Conservation (phyloP, 2,888 invertebrate species). For the Omphaloscelis lunosa region DNA sequence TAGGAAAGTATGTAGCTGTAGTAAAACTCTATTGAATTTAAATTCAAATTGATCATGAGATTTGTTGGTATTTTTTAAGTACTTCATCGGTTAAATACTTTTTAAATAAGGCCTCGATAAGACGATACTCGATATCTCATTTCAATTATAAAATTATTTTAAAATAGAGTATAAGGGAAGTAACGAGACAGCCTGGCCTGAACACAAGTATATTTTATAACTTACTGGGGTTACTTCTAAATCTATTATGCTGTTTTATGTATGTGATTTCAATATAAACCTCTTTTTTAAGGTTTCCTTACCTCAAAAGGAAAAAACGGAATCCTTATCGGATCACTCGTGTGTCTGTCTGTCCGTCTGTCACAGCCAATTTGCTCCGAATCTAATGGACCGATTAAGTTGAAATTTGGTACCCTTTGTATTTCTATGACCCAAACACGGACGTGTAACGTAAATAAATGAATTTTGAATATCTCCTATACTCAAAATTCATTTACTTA, state of each 20-base stretch:
- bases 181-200: background rate
- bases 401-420: too few relatives aligned
- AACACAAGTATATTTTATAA: background rate
- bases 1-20: background rate
- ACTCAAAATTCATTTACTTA: too few relatives aligned
- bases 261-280: background rate
- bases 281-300: too few relatives aligned
- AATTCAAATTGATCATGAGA: background rate
- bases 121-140: background rate
- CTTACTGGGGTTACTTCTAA: background rate
- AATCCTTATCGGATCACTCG: too few relatives aligned
- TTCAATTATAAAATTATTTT: background rate
- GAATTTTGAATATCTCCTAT: too few relatives aligned
- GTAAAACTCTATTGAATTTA: background rate
- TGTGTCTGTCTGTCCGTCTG: too few relatives aligned
- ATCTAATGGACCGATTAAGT: too few relatives aligned
- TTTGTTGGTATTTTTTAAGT: background rate
- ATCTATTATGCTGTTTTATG: background rate
- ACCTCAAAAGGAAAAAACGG: too few relatives aligned
- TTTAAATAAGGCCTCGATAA: background rate
- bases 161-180: background rate
- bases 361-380: too few relatives aligned
- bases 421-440: too few relatives aligned
- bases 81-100: too few relatives aligned
- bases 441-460: too few relatives aligned